phyloP scores from a whole-genome alignment of 2,888 invertebrate species.

The Andrena camellia region DNA sequence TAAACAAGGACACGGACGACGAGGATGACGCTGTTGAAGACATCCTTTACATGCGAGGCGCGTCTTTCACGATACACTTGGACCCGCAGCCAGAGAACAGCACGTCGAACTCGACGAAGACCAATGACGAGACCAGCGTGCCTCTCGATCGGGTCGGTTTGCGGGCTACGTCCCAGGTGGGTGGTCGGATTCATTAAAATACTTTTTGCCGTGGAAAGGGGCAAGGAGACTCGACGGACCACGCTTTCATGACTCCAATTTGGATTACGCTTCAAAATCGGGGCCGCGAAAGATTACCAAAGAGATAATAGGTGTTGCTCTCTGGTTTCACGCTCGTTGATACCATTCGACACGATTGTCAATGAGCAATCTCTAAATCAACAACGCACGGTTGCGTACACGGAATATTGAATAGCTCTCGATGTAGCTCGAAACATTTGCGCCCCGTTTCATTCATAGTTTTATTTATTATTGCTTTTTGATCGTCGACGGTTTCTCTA shows the following conservation, averaged over 20 bases:
- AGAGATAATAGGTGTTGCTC: background rate
- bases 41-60: constrained; percentile 84
- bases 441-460: constrained; percentile 10
- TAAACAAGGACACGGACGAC: constrained; percentile 77
- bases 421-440: constrained; percentile 11
- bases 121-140: constrained; percentile 71
- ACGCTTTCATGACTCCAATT: background rate
- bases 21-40: constrained; percentile 83
- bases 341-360: background rate
- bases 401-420: background rate
- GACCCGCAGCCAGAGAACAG: constrained; percentile 74
- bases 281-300: too few relatives aligned
- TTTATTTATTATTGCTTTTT: constrained; percentile 6
- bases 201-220: background rate
- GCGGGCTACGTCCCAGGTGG: constrained; percentile 75
- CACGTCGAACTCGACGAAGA: constrained; percentile 70
- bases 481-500: background rate
- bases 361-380: background rate
- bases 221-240: background rate
- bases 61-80: constrained; percentile 82
- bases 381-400: background rate
- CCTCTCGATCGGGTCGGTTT: constrained; percentile 64
- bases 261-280: background rate
- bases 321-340: background rate
- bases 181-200: background rate